phyloP scores from a whole-genome alignment of 2,113 vertebrate species.

The Gallinago media region DNA sequence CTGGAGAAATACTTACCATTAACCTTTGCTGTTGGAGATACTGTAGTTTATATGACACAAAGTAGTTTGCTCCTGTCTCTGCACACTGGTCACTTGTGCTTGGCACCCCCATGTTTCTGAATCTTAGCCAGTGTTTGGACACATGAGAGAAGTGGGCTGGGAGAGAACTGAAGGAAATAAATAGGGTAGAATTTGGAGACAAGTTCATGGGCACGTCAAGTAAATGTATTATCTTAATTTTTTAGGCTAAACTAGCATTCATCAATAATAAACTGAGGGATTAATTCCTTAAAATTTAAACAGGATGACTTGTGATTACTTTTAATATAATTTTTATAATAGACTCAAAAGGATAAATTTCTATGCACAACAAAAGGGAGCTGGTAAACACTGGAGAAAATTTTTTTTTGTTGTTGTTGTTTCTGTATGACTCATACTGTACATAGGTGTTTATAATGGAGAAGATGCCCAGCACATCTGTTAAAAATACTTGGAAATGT shows the following conservation, averaged over 20 bases:
- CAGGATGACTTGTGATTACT: neutral
- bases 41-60: neutral
- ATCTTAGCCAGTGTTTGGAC: neutral
- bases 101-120: neutral
- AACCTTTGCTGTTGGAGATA: neutral
- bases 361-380: neutral
- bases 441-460: neutral
- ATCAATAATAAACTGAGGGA: neutral
- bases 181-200: neutral
- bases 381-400: neutral
- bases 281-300: neutral
- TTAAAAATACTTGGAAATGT: neutral
- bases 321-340: neutral
- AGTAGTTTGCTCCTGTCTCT: neutral
- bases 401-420: too few relatives aligned
- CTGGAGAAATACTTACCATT: neutral
- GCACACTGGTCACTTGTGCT: neutral
- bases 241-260: neutral
- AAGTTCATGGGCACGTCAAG: neutral
- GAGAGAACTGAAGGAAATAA: neutral
- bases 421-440: neutral
- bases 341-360: neutral
- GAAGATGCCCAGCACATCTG: conserved; percentile 15
- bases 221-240: neutral
- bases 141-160: neutral